Conservation (phyloP, 1,140 invertebrate genomes). For the Leptinotarsa lineolata region DNA sequence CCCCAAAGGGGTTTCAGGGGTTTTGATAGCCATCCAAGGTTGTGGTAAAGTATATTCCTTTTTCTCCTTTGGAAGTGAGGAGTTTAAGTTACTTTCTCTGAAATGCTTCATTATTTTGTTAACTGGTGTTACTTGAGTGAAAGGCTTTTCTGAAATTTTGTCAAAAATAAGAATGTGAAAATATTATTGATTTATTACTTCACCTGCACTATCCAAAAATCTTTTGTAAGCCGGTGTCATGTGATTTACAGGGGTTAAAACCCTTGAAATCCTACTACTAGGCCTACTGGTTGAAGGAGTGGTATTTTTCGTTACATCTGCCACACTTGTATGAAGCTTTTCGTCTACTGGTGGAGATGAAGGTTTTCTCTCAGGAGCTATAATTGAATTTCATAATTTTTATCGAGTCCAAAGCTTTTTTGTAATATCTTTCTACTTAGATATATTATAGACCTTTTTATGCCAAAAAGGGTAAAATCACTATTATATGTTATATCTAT, state of each 20-base stretch:
- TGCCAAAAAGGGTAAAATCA: too few relatives aligned
- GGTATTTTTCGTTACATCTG: background rate
- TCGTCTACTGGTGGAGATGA: too few relatives aligned
- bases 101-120: slow-evolving; percentile 49
- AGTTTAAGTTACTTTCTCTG: slow-evolving; percentile 41
- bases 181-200: background rate
- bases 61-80: slow-evolving; percentile 29
- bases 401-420: too few relatives aligned
- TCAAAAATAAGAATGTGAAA: too few relatives aligned
- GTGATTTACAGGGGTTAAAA: slow-evolving; percentile 25
- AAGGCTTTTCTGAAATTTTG: slow-evolving; percentile 24
- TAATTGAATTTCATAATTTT: too few relatives aligned
- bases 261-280: slow-evolving; percentile 15
- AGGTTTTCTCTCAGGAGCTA: too few relatives aligned
- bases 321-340: background rate
- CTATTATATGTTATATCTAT: too few relatives aligned
- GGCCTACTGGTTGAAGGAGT: background rate
- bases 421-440: too few relatives aligned
- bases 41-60: slow-evolving; percentile 17
- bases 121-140: slow-evolving; percentile 51
- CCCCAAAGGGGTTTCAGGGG: slow-evolving; percentile 63
- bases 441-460: too few relatives aligned
- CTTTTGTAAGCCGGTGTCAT: slow-evolving; percentile 12
- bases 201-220: slow-evolving; percentile 20
- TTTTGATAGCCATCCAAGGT: slow-evolving; percentile 58